Evolutionary conservation across 2,888 invertebrate species (phyloP), one percentile per base, ranked within the genome.

Genomic region (Hydroisotoma schaefferi): DNA sequence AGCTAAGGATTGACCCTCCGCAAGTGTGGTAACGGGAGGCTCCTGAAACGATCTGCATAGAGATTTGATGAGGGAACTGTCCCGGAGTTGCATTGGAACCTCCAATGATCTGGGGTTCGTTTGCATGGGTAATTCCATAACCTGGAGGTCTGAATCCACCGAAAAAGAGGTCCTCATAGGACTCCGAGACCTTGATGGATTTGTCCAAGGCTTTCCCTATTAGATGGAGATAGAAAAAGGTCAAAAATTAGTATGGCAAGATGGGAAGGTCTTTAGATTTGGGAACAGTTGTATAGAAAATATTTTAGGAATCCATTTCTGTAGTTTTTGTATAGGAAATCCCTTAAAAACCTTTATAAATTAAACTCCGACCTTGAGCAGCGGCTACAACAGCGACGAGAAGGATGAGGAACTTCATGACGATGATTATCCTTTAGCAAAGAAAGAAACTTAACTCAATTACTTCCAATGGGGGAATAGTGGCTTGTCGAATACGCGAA

Each of bases 1-100:
- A 29, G 2, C 25, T 38, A 5, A 57, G 43, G 12, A 61, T 47
- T 23, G 51, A 51, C 8, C 61, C 61, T 20, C 61, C 65, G 25
- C 65, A 65, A 10, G 38, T 43, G 54, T 65, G 65, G 38, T 57
- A 61, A 40, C 57, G 43, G 12, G 38, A 28, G 4, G 37, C 12
- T 1, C 61, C 58, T 20, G 27, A 27, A 5, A 12, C 1, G 2
- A 55, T 53, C 44, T 65, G 65, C n/a, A 65, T 55, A 25, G 65
- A 65, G 23, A 65, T 55, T 40, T 65, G 65, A 26, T 61, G 55
- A 25, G 61, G 61, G 40, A 61, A 56, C 10, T 47, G 28, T 25
- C 58, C 55, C 15, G 54, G 44, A 12, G 20, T 20, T 4, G 65
- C 65, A 15, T 55, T 49, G 12, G 29, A 18, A n/a, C 65, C 65